These are phyloP conservation scores for Scaptomyza pallida DNA, from an alignment of 1,140 invertebrate genomes.

Conservation along the genomic window DNA sequence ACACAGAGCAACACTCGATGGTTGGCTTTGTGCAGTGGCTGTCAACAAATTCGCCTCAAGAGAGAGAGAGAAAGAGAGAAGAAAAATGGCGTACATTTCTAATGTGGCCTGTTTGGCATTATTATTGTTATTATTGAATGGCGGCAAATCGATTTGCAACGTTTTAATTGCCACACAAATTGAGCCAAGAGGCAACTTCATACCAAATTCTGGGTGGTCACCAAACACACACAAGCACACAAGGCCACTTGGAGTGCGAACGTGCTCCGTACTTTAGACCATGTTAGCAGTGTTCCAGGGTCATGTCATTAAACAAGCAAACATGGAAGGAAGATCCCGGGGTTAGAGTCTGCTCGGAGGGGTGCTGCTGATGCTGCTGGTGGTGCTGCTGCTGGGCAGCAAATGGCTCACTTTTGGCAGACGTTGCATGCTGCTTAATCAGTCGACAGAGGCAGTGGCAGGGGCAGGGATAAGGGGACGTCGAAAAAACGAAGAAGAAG, in stretches of 20 bases:
- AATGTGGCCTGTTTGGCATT: constrained; percentile 18
- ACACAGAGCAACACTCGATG: constrained; percentile 31
- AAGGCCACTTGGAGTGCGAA: constrained; percentile 59
- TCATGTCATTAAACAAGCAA: constrained; percentile 19
- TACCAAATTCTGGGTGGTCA: constrained; percentile 58
- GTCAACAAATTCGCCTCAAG: constrained; percentile 32
- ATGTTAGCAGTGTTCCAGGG: background rate
- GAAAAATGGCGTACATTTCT: constrained; percentile 47
- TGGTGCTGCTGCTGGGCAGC: constrained; percentile 46
- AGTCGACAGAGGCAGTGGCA: constrained; percentile 17
- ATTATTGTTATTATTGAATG: constrained; percentile 42
- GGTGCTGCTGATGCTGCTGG: constrained; percentile 48
- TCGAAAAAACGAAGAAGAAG: background rate
- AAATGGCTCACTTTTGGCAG: constrained; percentile 80
- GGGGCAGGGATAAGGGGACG: constrained; percentile 4
- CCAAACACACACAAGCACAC: background rate
- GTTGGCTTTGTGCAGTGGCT: constrained; percentile 40
- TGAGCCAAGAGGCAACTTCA: constrained; percentile 55
- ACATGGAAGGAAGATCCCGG: constrained; percentile 12
- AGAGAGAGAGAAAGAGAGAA: too few species aligned
- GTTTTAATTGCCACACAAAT: constrained; percentile 72
- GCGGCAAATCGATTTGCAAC: constrained; percentile 77
- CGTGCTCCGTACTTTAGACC: constrained; percentile 39
- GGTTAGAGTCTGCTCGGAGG: constrained; percentile 29
- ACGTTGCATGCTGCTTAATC: constrained; percentile 66